These are phyloP conservation scores for Stegophylla sp. DNA, from an alignment of 2,888 invertebrate species.

Conservation along the genomic window DNA sequence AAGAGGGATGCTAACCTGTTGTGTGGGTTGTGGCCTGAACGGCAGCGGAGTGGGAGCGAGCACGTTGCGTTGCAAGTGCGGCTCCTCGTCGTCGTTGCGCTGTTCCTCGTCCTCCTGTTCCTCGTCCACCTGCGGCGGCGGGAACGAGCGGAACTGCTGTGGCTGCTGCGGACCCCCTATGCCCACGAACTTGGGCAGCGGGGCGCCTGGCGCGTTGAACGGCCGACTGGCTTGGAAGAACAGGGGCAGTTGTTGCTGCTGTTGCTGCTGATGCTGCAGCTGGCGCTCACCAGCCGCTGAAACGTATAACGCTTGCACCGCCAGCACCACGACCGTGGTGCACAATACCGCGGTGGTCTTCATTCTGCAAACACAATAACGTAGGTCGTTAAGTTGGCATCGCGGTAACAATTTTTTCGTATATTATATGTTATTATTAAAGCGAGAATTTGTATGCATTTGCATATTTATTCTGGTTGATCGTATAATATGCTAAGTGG, in stretches of 20 bases:
- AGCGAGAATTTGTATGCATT: no score
- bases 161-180: conserved; percentile 60
- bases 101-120: conserved; percentile 62
- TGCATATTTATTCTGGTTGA: no score
- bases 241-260: conserved; percentile 60
- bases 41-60: conserved; percentile 61
- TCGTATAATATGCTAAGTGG: no score
- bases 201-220: conserved; percentile 58
- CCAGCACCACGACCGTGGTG: conserved; percentile 49
- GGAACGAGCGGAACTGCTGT: conserved; percentile 62
- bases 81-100: conserved; percentile 59
- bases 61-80: conserved; percentile 60
- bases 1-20: conserved; percentile 42
- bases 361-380: conserved; percentile 32
- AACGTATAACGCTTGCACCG: not conserved
- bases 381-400: no score
- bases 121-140: conserved; percentile 62
- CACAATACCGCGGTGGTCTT: conserved; percentile 48
- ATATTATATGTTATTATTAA: no score
- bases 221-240: conserved; percentile 61
- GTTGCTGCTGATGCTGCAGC: conserved; percentile 61
- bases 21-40: conserved; percentile 61
- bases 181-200: conserved; percentile 60
- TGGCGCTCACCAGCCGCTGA: conserved; percentile 61
- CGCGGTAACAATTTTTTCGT: no score